Percentiles rank a stretch among this genome's conserved stretches.
Evolutionary conservation across 2,797 vertebrate genomes (phyloP).

Genomic region (Australoheros facetus): DNA sequence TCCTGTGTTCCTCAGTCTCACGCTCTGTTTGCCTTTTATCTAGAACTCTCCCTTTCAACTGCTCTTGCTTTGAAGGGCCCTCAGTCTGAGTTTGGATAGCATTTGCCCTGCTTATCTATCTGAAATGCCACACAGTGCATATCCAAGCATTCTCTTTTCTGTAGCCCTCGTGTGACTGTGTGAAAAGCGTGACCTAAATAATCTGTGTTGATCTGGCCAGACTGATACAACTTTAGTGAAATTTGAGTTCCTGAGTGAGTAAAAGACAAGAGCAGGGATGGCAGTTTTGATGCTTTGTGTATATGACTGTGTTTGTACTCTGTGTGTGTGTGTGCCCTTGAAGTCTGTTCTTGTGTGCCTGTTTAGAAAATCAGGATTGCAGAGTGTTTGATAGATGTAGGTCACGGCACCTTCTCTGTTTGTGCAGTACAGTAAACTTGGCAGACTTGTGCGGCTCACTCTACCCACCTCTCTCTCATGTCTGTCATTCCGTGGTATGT

Average conservation of each 20-base stretch:
- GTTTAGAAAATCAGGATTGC: constrained; percentile 6
- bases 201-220: constrained; percentile 19
- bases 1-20: background rate
- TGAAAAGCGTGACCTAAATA: constrained; percentile 22
- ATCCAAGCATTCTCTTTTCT: constrained; percentile 20
- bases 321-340: background rate
- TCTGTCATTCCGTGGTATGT: constrained; percentile 59
- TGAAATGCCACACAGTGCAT: constrained; percentile 34
- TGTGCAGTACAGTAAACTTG: constrained; percentile 58
- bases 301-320: background rate
- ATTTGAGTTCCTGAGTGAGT: background rate
- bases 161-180: background rate
- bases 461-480: background rate
- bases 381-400: constrained; percentile 55
- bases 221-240: constrained; percentile 3
- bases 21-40: constrained; percentile 45
- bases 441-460: constrained; percentile 25
- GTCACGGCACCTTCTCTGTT: constrained; percentile 59
- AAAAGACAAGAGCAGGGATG: background rate
- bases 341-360: constrained; percentile 10
- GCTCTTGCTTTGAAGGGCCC: constrained; percentile 59
- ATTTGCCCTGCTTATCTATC: constrained; percentile 52
- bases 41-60: constrained; percentile 48
- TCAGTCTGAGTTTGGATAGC: constrained; percentile 36
- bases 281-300: background rate